Evolutionary conservation across 2,797 vertebrate species (phyloP).

Genomic region (Crossoptilon crossoptilon): DNA sequence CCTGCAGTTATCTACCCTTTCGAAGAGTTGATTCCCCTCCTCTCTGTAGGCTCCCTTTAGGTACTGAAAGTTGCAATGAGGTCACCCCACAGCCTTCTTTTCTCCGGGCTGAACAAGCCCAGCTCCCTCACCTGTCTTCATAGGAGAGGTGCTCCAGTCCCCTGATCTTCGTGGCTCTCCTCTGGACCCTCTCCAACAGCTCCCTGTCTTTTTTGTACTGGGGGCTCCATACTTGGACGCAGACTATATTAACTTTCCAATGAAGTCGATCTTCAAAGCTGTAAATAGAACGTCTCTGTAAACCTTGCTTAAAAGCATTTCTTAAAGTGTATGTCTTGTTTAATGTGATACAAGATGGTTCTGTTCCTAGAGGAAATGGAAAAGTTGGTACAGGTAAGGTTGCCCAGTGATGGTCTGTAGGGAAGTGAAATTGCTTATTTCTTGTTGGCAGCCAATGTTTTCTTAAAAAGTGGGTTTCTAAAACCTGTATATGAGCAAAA

Average conservation of each 20-base stretch:
- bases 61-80: too few species aligned
- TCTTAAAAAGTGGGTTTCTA: slow-evolving; percentile 43
- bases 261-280: background rate
- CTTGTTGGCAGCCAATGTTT: background rate
- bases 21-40: too few species aligned
- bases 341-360: background rate
- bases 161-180: too few species aligned
- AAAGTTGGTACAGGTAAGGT: slow-evolving; percentile 64
- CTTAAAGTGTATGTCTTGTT: background rate
- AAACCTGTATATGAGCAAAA: slow-evolving; percentile 82
- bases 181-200: too few species aligned
- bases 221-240: too few species aligned
- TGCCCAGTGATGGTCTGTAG: background rate
- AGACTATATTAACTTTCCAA: background rate
- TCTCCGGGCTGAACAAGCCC: too few species aligned
- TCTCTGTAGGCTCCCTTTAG: too few species aligned
- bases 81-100: too few species aligned
- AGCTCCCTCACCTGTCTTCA: too few species aligned
- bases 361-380: background rate
- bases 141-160: too few species aligned
- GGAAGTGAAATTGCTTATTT: background rate
- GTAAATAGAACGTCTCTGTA: background rate
- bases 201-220: too few species aligned
- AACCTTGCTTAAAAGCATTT: background rate
- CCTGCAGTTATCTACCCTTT: too few species aligned